Base-by-base conservation (phyloP, 1,140 invertebrate genomes). In the Heterodera carotae region DNA sequence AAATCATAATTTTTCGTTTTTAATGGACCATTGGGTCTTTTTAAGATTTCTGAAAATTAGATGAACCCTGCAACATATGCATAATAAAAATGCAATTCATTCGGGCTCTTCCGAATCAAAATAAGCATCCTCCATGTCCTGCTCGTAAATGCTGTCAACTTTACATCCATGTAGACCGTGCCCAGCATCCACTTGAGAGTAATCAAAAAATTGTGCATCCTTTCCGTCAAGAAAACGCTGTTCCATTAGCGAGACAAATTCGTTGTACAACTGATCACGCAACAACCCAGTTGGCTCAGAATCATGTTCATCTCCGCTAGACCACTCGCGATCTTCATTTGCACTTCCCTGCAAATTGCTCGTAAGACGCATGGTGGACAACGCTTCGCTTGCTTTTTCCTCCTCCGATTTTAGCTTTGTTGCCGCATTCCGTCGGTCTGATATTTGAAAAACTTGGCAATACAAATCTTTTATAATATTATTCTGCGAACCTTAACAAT, bases 241-340 rank as follows among this genome's bases (percentile, higher is more conserved):
- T 87, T 94, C 93, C 94, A 97, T 96, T 79, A 92, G 91, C 56
- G 92, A 92, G 22, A 93, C 88, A 88, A 96, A 96, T 89, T 96
- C 94, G 84, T 93, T 90, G 78, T 91, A 90, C n/a, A 94, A 84
- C 64, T 90, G 88, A 67, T 88, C 89, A 76, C 90, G 88, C 39
- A 80, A 77, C 27, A 80, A 39, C 18, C 78, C 81, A 18, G n/a
- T 85, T 80, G 43, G 83, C 76, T 34, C 85, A 18, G 56, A 39
- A 31, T 78, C 76, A 15, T 79, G 15, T 22, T 76, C 76, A 25
- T 78, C 76, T 29, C 78, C 78, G 43, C 76, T 78, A 2, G 76
- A 76, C 75, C 75, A 76, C 59, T 75, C 75, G 27, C 77, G 75
- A n/a, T 36, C 53, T 33, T 33, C 60, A 10, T 0, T 39, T 75